Base-by-base conservation (phyloP, 2,113 vertebrate species). In the Paracanthobrama guichenoti region DNA sequence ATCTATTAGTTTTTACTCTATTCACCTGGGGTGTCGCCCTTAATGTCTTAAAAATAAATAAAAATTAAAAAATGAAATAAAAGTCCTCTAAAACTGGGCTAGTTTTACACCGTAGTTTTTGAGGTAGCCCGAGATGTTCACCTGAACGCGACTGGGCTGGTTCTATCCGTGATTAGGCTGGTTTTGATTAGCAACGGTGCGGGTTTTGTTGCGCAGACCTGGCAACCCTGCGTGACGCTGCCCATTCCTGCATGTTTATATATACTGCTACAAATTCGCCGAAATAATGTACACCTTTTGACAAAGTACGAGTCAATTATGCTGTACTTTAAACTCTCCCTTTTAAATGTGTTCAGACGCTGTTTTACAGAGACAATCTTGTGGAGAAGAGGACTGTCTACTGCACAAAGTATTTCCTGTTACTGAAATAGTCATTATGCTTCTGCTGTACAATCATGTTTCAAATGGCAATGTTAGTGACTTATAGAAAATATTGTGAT, bases 371-470 rank as follows among this genome's bases (percentile, higher is more conserved):
- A 53, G 35, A 75, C 53, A 28, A 7, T 39, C 18, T 69, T 31
- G 50, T 75, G 31, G 78, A 81, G 53, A 31, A 79, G 87, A 88
- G 48, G 42, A 81, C 64, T 71, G 11, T 71, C 44, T 35, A 81
- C 79, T 31, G 42, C 28, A 57, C 46, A 53, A 71, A 55, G 64
- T 71, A 81, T 57, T 8, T 48, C 16, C 16, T 42, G 31, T 67
- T 66, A 71, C 42, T 39, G 28, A 28, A 26, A 39, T 7, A 57
- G 24, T 31, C 7, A 39, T 59, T 35, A 35, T 14, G 46, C 18
- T 75, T 48, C 42, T 72, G 39, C 39, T 46, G 22, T 35, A 16
- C 26, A 66, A 7, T 66, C 11, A 60, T 69, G 18, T 42, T 24
- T 46, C 42, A 72, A 6, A 46, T 24, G 2, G 2, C 67, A 71